phyloP scores from a whole-genome alignment of 2,888 invertebrate genomes.

The Helleia helle region DNA sequence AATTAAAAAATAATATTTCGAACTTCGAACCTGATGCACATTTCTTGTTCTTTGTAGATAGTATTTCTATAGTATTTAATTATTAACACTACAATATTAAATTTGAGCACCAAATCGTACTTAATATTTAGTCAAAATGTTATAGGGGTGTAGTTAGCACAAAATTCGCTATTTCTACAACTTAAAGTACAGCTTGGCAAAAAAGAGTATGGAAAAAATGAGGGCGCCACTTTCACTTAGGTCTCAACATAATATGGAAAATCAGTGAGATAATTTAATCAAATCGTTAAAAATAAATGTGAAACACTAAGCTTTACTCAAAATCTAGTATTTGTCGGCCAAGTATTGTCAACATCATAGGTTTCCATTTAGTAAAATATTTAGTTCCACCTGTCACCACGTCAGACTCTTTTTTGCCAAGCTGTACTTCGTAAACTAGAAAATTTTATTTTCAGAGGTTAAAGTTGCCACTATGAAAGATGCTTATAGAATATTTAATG shows the following conservation, averaged over 20 bases:
- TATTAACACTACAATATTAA: constrained; percentile 62
- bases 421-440: constrained; percentile 28
- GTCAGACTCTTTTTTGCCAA: too few species aligned
- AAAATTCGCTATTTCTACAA: constrained; percentile 40
- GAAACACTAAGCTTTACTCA: too few species aligned
- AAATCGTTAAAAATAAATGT: too few species aligned
- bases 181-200: too few species aligned
- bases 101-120: constrained; percentile 74
- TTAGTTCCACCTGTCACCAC: too few species aligned
- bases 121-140: constrained; percentile 72
- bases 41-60: constrained; percentile 60
- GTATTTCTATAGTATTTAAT: constrained; percentile 54
- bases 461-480: constrained; percentile 33
- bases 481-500: constrained; percentile 44
- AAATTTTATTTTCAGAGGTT: constrained; percentile 44
- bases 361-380: too few species aligned
- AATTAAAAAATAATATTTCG: constrained; percentile 42
- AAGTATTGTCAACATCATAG: too few species aligned
- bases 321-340: too few species aligned
- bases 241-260: too few species aligned
- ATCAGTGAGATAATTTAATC: too few species aligned
- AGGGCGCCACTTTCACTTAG: too few species aligned
- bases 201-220: too few species aligned
- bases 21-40: constrained; percentile 45
- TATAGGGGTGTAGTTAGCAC: constrained; percentile 44